Conservation (phyloP, 2,888 invertebrate species). For the Synanthedon andrenaeformis region DNA sequence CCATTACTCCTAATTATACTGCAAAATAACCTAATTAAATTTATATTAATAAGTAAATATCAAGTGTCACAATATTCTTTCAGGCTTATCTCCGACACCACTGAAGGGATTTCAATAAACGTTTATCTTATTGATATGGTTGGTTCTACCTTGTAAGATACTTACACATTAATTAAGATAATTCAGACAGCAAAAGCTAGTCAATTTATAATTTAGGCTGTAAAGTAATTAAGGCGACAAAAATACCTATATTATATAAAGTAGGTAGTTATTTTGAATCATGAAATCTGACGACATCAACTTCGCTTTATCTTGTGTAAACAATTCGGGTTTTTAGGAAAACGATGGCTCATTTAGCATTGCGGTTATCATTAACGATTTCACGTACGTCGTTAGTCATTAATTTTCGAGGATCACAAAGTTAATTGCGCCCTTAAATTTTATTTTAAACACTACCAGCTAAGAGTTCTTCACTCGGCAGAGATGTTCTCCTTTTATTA, state of each 20-base stretch:
- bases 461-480: slow-evolving; percentile 21
- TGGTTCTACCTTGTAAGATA: no score
- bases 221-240: no score
- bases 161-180: no score
- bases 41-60: no score
- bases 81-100: no score
- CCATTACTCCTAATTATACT: background rate
- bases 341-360: slow-evolving; percentile 30
- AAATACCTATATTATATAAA: no score
- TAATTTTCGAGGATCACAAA: slow-evolving; percentile 54
- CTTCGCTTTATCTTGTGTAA: background rate
- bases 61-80: no score
- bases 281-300: background rate
- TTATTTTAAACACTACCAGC: slow-evolving; percentile 59
- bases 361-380: slow-evolving; percentile 47
- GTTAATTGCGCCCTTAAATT: slow-evolving; percentile 58
- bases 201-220: no score
- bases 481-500: slow-evolving; percentile 14
- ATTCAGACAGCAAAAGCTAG: no score
- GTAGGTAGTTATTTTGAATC: background rate
- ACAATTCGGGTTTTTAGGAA: slow-evolving; percentile 18
- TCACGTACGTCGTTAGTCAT: slow-evolving; percentile 36
- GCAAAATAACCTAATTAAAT: no score
- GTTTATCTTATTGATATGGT: no score
- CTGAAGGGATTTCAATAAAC: no score